Base-by-base conservation (phyloP, 2,888 invertebrate genomes). In the Drosophila multiciliata region DNA sequence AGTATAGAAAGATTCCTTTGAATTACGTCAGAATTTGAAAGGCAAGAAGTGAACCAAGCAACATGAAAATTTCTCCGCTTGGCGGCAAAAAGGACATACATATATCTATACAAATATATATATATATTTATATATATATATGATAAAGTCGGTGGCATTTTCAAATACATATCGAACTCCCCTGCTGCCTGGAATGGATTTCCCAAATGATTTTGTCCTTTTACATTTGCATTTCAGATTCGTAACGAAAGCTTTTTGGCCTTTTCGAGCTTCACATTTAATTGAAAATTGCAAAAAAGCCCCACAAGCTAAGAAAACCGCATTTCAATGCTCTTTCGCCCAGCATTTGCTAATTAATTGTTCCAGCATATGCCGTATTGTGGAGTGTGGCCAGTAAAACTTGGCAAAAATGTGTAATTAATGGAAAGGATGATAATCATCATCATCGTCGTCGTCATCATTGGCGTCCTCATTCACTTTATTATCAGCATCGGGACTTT, bases 201-300 rank as follows among this genome's bases (percentile, higher is more conserved):
- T 85, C 85, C 85, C 85, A 72, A 88, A 86, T 78, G 88, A 73
- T 73, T 79, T 75, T 73, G 73, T 73, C 75, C 59, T 67, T 80
- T 73, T 69, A 69, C 74, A 86, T 86, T 83, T 86, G 84, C 87
- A 86, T 83, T 83, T 75, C 86, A 83, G 85, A 85, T 86, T 78
- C 71, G 75, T 52, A 65, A 62, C 33, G 33, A 50, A 62, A 42
- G 57, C 73, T 61, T 62, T 38, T 65, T 65, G 64, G 71, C 55
- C 64, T 68, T 57, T 80, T 57, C 23, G 60, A 52, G 67, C 35
- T 60, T 66, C 57, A 54, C 78, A 70, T 73, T 81, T 83, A 74
- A 81, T 80, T 81, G 83, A 86, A 74, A 87, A 83, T 76, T 75
- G 26, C 74, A 83, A 74, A 77, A 83, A 73, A 69, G 73, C 65